These are phyloP conservation scores for Melitaea athalia DNA, from an alignment of 2,888 invertebrate genomes.

Conservation along the genomic window DNA sequence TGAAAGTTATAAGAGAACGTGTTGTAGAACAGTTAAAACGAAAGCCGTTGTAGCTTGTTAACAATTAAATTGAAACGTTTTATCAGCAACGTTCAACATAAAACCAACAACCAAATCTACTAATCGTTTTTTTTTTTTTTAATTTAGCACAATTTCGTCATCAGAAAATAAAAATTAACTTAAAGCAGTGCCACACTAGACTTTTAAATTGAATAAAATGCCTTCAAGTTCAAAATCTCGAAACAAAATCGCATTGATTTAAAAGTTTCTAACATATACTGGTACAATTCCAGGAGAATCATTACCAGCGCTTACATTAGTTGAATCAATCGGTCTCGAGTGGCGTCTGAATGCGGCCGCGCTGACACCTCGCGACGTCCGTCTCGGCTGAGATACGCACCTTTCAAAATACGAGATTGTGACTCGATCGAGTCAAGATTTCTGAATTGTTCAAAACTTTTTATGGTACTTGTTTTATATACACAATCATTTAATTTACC, in stretches of 20 bases:
- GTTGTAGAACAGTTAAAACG: background rate
- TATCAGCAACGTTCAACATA: too few relatives aligned
- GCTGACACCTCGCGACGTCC: slow-evolving; percentile 46
- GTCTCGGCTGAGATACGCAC: slow-evolving; percentile 35
- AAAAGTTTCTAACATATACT: slow-evolving; percentile 37
- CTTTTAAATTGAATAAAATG: background rate
- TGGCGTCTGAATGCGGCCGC: slow-evolving; percentile 49
- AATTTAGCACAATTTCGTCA: background rate
- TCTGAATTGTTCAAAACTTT: slow-evolving; percentile 33
- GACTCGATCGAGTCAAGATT: slow-evolving; percentile 30
- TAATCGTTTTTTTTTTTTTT: too few relatives aligned
- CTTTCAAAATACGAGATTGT: slow-evolving; percentile 31
- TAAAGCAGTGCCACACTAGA: background rate
- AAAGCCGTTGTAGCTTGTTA: background rate
- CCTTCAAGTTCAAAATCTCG: slow-evolving; percentile 3
- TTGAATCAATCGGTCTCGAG: slow-evolving; percentile 58
- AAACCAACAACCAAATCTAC: too few relatives aligned
- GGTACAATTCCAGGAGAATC: slow-evolving; percentile 41
- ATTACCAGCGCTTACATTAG: slow-evolving; percentile 55
- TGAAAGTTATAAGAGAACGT: background rate
- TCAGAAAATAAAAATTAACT: background rate
- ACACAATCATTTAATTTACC: slow-evolving; percentile 22
- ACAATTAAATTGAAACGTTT: too few relatives aligned
- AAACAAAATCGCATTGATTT: slow-evolving; percentile 22
- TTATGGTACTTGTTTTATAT: slow-evolving; percentile 26